A percentile compares a stretch with the other conserved stretches of the same genome.
phyloP scores from a whole-genome alignment of 2,888 invertebrate genomes.

The Lasioglossum morio region DNA sequence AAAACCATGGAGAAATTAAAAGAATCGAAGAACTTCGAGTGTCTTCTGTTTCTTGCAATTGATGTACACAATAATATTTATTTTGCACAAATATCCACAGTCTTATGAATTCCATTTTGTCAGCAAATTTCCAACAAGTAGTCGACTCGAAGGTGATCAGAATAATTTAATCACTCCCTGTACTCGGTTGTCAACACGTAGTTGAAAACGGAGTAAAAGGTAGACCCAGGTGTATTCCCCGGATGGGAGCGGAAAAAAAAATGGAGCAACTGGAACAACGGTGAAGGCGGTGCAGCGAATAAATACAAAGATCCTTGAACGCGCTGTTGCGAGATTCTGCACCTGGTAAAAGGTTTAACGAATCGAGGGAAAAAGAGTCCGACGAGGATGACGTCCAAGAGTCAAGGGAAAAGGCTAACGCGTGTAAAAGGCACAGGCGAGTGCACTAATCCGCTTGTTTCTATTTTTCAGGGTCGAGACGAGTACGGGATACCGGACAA shows the following conservation, averaged over 20 bases:
- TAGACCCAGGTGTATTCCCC: not conserved
- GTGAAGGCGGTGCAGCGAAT: not conserved
- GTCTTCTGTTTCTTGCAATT: too few species aligned
- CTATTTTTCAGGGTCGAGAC: slow-evolving; percentile 52
- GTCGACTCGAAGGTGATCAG: not conserved
- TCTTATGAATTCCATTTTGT: too few species aligned
- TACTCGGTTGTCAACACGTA: not conserved
- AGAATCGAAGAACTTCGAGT: too few species aligned
- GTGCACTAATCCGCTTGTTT: slow-evolving; percentile 15
- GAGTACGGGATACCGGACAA: slow-evolving; percentile 52
- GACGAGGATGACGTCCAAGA: not conserved
- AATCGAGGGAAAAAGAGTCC: not conserved
- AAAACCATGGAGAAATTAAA: too few species aligned
- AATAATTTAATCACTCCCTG: not conserved
- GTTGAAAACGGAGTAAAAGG: not conserved
- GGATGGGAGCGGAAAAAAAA: not conserved
- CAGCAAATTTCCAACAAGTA: not conserved
- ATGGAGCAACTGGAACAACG: not conserved
- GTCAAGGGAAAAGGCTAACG: not conserved
- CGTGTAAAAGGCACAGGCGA: not conserved
- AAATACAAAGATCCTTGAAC: slow-evolving; percentile 23
- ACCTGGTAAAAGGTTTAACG: not conserved
- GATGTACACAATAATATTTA: too few species aligned
- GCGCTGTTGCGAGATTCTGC: not conserved
- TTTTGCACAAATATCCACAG: too few species aligned